These are phyloP conservation scores for Hippocampus guttulatus DNA, from an alignment of 2,113 vertebrate species.

Conservation along the genomic window DNA sequence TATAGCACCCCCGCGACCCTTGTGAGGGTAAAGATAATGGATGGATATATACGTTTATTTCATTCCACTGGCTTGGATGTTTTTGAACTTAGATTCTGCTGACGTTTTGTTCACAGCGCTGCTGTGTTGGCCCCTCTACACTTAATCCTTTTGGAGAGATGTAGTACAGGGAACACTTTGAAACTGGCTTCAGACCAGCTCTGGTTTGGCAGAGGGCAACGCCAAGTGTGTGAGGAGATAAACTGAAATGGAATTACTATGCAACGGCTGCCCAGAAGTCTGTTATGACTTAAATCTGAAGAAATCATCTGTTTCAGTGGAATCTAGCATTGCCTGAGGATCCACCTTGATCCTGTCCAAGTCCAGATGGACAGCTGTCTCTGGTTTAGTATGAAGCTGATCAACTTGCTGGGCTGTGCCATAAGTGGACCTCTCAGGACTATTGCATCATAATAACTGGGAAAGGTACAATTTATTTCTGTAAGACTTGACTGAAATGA, in stretches of 20 bases:
- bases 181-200: constrained; percentile 43
- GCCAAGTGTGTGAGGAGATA: constrained; percentile 44
- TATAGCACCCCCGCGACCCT: no score
- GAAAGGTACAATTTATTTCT: neutral
- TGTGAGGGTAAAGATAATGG: no score
- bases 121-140: constrained; percentile 27
- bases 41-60: constrained; percentile 34
- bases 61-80: constrained; percentile 44
- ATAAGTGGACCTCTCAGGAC: neutral
- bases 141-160: constrained; percentile 62
- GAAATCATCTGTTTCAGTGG: constrained; percentile 29
- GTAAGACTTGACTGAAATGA: neutral
- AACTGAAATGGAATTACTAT: constrained; percentile 45
- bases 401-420: constrained; percentile 6
- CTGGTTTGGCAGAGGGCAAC: constrained; percentile 44
- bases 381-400: constrained; percentile 4
- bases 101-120: constrained; percentile 35
- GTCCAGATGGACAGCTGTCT: constrained; percentile 13
- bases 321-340: constrained; percentile 17
- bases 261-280: constrained; percentile 28
- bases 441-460: neutral
- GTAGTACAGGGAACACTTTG: constrained; percentile 45
- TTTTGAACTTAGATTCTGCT: constrained; percentile 47
- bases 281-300: constrained; percentile 35
- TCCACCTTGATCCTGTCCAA: constrained; percentile 1